A percentile compares a stretch with the other conserved stretches of the same genome.
Conservation (phyloP, 2,888 invertebrate species). For the Eubasilissa splendida region DNA sequence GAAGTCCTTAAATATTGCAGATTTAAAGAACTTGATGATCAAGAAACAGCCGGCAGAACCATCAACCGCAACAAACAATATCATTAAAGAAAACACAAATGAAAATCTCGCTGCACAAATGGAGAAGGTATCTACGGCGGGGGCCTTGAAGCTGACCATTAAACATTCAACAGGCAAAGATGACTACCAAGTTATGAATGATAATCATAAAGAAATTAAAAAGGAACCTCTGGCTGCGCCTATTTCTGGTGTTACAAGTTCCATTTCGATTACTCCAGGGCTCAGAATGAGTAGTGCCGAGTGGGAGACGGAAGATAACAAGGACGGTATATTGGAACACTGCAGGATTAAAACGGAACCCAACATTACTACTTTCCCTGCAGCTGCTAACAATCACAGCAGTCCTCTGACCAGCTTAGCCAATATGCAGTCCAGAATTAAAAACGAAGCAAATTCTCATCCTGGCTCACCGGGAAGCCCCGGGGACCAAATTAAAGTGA, state of each 20-base stretch:
- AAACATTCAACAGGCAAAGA: conserved; percentile 49
- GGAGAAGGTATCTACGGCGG: conserved; percentile 36
- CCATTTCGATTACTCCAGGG: neutral
- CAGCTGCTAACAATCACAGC: neutral
- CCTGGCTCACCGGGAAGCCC: conserved; percentile 20
- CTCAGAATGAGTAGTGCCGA: neutral
- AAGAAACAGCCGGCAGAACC: conserved; percentile 4
- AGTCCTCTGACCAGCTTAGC: conserved; percentile 17
- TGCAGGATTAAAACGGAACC: conserved; percentile 52
- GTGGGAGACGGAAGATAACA: conserved; percentile 46
- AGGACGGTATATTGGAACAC: conserved; percentile 51
- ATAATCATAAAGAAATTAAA: conserved; percentile 29
- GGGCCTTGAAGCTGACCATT: conserved; percentile 53
- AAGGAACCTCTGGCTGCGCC: conserved; percentile 16
- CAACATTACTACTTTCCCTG: neutral
- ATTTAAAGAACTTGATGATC: conserved; percentile 57
- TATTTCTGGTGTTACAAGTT: neutral
- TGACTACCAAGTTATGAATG: conserved; percentile 50
- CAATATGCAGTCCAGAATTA: conserved; percentile 21
- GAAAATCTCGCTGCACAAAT: neutral
- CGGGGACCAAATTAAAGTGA: conserved; percentile 46
- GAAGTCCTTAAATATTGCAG: conserved; percentile 60
- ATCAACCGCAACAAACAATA: neutral
- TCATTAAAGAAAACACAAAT: neutral
- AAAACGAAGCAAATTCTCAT: conserved; percentile 52